A percentile compares a stretch with the other conserved stretches of the same genome.
phyloP scores from a whole-genome alignment of 2,113 vertebrate species.

The Cheilinus undulatus region DNA sequence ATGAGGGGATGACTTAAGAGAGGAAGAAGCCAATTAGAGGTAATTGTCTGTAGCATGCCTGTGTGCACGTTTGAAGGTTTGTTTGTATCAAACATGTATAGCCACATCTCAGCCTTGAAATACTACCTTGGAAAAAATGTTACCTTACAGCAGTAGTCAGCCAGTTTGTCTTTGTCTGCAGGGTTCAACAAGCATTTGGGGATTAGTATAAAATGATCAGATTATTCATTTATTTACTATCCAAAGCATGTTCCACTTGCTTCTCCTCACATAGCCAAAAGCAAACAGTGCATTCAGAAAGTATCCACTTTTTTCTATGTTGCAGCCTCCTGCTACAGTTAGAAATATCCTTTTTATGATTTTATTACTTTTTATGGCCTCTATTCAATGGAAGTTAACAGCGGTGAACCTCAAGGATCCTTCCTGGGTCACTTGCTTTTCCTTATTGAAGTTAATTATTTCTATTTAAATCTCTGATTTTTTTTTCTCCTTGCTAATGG shows the following conservation, averaged over 20 bases:
- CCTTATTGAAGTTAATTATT: too few relatives aligned
- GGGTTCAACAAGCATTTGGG: neutral
- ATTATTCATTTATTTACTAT: neutral
- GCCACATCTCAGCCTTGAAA: neutral
- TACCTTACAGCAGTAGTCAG: neutral
- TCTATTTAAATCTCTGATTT: too few relatives aligned
- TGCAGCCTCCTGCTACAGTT: too few relatives aligned
- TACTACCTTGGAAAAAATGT: neutral
- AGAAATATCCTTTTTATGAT: too few relatives aligned
- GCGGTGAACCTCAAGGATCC: too few relatives aligned
- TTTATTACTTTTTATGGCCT: too few relatives aligned
- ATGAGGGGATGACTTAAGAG: neutral
- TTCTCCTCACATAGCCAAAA: too few relatives aligned
- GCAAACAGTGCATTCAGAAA: too few relatives aligned
- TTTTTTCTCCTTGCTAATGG: too few relatives aligned
- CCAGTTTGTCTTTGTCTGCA: neutral
- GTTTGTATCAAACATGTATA: neutral
- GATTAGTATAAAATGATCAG: neutral
- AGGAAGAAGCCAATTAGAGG: constrained; percentile 5
- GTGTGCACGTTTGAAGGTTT: neutral
- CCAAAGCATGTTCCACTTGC: neutral
- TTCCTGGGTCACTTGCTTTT: too few relatives aligned
- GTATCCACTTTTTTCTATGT: too few relatives aligned
- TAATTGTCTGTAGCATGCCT: neutral
- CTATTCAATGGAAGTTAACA: too few relatives aligned